A percentile compares a stretch with the other conserved stretches of the same genome.
phyloP scores from a whole-genome alignment of 2,888 invertebrate genomes.

The Acleris cristana region DNA sequence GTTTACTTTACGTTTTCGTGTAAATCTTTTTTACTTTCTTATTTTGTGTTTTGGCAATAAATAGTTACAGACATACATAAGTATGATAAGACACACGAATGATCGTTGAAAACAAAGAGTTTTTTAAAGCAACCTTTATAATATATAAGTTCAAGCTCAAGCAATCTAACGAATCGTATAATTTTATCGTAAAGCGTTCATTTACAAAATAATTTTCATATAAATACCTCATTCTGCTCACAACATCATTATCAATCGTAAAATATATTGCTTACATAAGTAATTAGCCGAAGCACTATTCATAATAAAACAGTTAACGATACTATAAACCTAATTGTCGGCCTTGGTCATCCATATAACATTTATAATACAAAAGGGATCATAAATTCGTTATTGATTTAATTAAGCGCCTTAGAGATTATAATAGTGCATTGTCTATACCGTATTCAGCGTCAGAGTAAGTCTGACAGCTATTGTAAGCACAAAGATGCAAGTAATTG shows the following conservation, averaged over 20 bases:
- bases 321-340: conserved; percentile 3
- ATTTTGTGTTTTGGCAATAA: too few relatives aligned
- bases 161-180: too few relatives aligned
- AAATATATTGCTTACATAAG: background rate
- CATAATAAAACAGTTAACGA: background rate
- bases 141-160: too few relatives aligned
- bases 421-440: conserved; percentile 3
- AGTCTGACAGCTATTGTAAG: background rate
- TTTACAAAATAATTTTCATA: too few relatives aligned
- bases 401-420: background rate
- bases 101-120: too few relatives aligned
- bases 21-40: too few relatives aligned
- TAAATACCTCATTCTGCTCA: too few relatives aligned
- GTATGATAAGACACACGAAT: too few relatives aligned
- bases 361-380: background rate
- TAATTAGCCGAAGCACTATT: background rate
- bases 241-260: background rate
- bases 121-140: too few relatives aligned
- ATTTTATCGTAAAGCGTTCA: too few relatives aligned
- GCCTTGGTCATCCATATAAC: conserved; percentile 3
- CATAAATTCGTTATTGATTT: background rate
- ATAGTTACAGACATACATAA: too few relatives aligned
- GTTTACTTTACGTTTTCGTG: too few relatives aligned
- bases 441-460: background rate
- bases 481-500: background rate